phyloP scores from a whole-genome alignment of 2,113 vertebrate genomes.

The Mobula birostris region DNA sequence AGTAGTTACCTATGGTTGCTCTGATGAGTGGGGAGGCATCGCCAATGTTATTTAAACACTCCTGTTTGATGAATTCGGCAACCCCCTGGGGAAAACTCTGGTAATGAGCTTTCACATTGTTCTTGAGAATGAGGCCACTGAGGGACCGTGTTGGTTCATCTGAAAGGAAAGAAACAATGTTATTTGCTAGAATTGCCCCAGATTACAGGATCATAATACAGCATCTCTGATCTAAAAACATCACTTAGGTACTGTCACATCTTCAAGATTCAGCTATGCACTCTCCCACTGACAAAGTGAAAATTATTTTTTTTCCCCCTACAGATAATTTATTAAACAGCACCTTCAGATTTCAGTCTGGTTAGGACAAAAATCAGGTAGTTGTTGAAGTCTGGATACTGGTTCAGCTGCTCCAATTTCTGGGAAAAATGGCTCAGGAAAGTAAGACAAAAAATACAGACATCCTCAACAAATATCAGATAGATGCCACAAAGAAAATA shows the following conservation, averaged over 20 bases:
- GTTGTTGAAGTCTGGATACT: slow-evolving; percentile 93
- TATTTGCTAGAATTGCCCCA: neutral
- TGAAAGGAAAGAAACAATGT: slow-evolving; percentile 42
- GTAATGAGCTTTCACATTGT: slow-evolving; percentile 92
- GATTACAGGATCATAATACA: neutral
- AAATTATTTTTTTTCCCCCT: neutral
- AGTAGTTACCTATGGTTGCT: slow-evolving; percentile 77
- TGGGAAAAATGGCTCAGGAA: slow-evolving; percentile 59
- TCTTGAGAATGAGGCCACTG: slow-evolving; percentile 90
- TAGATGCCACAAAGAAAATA: neutral
- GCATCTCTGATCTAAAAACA: neutral
- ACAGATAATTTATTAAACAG: neutral
- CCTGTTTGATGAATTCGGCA: slow-evolving; percentile 89
- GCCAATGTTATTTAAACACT: slow-evolving; percentile 90
- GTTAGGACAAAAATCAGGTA: slow-evolving; percentile 92
- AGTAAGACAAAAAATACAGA: neutral
- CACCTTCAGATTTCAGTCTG: slow-evolving; percentile 85
- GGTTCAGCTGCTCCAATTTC: slow-evolving; percentile 93
- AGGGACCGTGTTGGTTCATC: slow-evolving; percentile 89
- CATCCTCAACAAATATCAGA: neutral
- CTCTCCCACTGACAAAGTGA: neutral
- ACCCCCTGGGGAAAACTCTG: slow-evolving; percentile 85
- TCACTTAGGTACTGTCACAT: neutral
- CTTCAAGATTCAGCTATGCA: neutral
- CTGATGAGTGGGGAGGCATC: slow-evolving; percentile 85